Evolutionary conservation across 2,888 invertebrate genomes (phyloP), one percentile per base, ranked within the genome.

Genomic region (Iselma pallidipennis): DNA sequence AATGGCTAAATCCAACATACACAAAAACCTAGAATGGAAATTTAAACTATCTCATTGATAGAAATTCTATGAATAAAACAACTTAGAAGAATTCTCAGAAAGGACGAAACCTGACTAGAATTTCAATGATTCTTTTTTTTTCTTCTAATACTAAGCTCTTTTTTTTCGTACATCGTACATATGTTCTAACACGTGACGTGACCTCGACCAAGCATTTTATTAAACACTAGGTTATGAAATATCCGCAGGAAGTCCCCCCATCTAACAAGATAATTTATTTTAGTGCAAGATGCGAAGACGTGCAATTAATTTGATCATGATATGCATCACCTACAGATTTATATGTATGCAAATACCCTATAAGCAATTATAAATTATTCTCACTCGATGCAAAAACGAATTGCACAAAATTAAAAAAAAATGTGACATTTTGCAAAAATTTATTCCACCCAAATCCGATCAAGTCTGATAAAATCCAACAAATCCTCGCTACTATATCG

Each of bases 241-340:
- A 52, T 57, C 57, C 57, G 23, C 54, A 61, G 61, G 61, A 61
- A 61, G 57, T 57, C 21, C 42, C 16, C 37, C 14, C 14, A 9
- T n/a, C 4, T 37, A 5, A 16, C 16, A 42, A 25, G 45, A 48
- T 56, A 56, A 61, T 56, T 52, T 56, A 52, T 56, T 56, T 61
- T 29, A 37, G 53, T 49, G 14, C 48, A 56, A 52, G 56, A 61
- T 54, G 42, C 42, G 10, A 42, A 42, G 42, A 54, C 54, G 50
- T 61, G 57, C 61, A 61, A 61, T 57, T 61, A 57, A 57, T 61
- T 57, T 26, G 16, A 28, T 16, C 23, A 4, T 57, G 57, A 48
- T 51, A 61, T 42, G 21, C 33, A 49, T 42, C 21, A 42, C 49
- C 55, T 45, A 48, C 49, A 29, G 59, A 59, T 59, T 49, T 49